Percentiles rank a stretch among this genome's conserved stretches.
Evolutionary conservation across 2,113 vertebrate genomes (phyloP).

Genomic region (Gasterosteus nipponicus): DNA sequence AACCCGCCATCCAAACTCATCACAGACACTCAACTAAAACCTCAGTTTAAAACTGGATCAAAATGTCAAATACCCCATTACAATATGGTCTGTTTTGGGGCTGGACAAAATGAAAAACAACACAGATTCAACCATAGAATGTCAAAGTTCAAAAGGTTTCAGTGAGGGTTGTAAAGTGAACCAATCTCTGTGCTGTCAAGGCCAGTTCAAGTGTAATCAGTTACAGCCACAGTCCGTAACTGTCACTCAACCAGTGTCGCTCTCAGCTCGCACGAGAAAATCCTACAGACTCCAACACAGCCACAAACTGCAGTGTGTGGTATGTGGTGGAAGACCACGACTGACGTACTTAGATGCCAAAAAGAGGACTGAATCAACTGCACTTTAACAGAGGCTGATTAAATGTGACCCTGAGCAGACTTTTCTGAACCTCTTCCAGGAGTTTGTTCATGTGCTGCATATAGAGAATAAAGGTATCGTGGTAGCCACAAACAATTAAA

Average conservation of each 20-base stretch:
- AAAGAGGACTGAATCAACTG: neutral
- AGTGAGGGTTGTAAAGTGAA: neutral
- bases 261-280: neutral
- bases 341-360: neutral
- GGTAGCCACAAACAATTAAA: neutral
- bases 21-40: neutral
- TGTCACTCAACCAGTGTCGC: neutral
- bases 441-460: neutral
- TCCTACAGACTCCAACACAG: neutral
- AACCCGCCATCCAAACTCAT: neutral
- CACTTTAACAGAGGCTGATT: neutral
- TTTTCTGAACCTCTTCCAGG: neutral
- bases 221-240: neutral
- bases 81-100: neutral
- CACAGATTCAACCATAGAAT: neutral
- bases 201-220: neutral
- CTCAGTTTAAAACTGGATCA: neutral
- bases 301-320: neutral
- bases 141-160: conserved; percentile 15
- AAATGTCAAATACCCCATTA: neutral
- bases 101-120: neutral
- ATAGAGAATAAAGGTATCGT: neutral
- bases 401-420: neutral
- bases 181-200: neutral
- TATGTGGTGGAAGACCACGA: neutral